Evolutionary conservation across 1,140 invertebrate species (phyloP), one percentile per base, ranked within the genome.

Genomic region (Pogonomyrmex californicus): DNA sequence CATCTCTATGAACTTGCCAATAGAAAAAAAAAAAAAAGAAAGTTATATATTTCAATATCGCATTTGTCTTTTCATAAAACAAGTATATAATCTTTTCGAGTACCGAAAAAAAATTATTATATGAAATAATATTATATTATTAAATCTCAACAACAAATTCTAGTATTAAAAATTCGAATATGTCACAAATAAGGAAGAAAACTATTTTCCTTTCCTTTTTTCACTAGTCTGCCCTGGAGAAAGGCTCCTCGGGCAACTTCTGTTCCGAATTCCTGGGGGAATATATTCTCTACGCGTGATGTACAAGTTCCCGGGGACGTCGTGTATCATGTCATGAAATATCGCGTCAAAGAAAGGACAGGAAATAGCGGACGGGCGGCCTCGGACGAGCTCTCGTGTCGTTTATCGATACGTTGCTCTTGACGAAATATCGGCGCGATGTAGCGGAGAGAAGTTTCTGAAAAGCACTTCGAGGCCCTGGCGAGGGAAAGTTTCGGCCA

Each of bases 391-490:
- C 54, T 71, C 41, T 58, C 66, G 41, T 73, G 68, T 83, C 79
- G 41, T 83, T 83, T 83, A 83, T 83, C 79, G 79, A 83, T 83
- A 83, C 41, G 54, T n/a, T 56, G 68, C 30, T 83, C 79, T 73
- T 83, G 79, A 83, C 79, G 56, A 83, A 83, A 83, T 83, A 83
- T 83, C 79, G 79, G 79, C 54, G 79, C 78, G 76, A 79, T 79
- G 76, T 79, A 79, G 60, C 77, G 79, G 5, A 36, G 30, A 60
- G 56, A 83, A 83, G 41, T 83, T 83, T 73, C 68, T 49, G 54
- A 83, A 60, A 83, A 60, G 68, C 79, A 83, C 58, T 63, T 78
- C 47, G 73, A 23, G 23, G 62, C 41, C 65, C 65, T 12, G 47
- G 36, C 58, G 36, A 63, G 49, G 36, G 47, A 73, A 83, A 83